Evolutionary conservation across 2,888 invertebrate species (phyloP), one percentile per base, ranked within the genome.

Genomic region (Pediacus dermestoides): DNA sequence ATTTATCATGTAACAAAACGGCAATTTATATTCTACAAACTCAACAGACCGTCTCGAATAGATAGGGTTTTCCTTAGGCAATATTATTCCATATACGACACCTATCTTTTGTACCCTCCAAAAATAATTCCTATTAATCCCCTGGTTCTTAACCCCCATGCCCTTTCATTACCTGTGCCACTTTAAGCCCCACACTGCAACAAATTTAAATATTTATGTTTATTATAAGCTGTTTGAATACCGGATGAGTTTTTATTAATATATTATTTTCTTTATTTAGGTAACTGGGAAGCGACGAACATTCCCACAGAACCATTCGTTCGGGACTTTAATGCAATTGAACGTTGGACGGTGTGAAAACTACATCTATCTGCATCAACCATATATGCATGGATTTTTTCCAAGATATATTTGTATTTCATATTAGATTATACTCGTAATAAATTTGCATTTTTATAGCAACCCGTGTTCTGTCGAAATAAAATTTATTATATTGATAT

Each of bases 61-160:
- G 54, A 53, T 48, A 43, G 55, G 52, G 49, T 45, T 51, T 49
- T 48, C 37, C 39, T 38, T 30, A 44, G 43, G 41, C 42, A 48
- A 44, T 49, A 45, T 44, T 49, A 48, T 48, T 47, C 40, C 40
- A 42, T 36, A 28, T 31, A 30, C 38, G 44, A 59, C 60, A 60
- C 60, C 58, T 60, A 58, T 53, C 52, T 10, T 51, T 60, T 60
- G 52, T 58, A 40, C 46, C 49, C 50, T 28, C 13, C 31, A 42
- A 46, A 46, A 51, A 54, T 53, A 48, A 51, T 52, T 55, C 51
- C 46, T 50, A 52, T 52, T 55, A 55, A 57, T 54, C 53, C 52
- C 39, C 30, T n/a, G 42, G 12, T 47, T 44, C 47, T 51, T 44
- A 50, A 52, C 53, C 54, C 55, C 41, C 44, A 28, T 37, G 33